Percentiles rank a stretch among this genome's conserved stretches.
Conservation (phyloP, 2,797 vertebrate species). For the Parotocinclus haroldoi region DNA sequence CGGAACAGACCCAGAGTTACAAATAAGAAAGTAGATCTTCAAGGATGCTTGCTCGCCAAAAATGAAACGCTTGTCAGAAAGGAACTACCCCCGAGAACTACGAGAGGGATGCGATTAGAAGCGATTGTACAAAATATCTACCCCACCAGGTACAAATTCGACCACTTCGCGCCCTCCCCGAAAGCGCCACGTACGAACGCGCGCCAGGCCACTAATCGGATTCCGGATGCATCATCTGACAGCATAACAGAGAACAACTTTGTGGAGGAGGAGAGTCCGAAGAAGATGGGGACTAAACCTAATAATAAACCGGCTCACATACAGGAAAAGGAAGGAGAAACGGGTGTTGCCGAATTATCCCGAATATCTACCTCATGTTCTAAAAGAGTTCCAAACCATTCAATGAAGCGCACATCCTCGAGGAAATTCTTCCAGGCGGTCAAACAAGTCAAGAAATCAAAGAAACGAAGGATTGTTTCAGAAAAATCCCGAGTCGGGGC, state of each 20-base stretch:
- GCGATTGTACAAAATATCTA: conserved; percentile 74
- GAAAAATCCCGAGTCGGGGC: conserved; percentile 27
- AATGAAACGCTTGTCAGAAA: conserved; percentile 57
- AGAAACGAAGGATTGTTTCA: conserved; percentile 32
- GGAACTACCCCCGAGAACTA: conserved; percentile 62
- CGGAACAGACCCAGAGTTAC: conserved; percentile 33
- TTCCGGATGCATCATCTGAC: conserved; percentile 14
- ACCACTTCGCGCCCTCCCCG: conserved; percentile 52
- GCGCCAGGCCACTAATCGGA: conserved; percentile 20
- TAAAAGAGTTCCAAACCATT: conserved; percentile 49
- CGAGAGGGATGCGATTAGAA: conserved; percentile 67
- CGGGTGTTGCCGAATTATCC: conserved; percentile 44
- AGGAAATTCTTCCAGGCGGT: conserved; percentile 30
- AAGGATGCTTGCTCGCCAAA: conserved; percentile 50
- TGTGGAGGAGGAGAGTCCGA: conserved; percentile 20
- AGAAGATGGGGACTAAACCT: conserved; percentile 37
- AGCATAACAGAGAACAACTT: not conserved
- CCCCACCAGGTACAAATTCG: conserved; percentile 63
- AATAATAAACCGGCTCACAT: conserved; percentile 41
- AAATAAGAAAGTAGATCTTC: conserved; percentile 48
- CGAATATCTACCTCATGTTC: conserved; percentile 69
- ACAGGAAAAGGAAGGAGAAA: conserved; percentile 44
- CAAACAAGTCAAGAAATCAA: conserved; percentile 31
- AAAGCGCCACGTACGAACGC: conserved; percentile 47
- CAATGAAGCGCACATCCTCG: conserved; percentile 41